A percentile compares a stretch with the other conserved stretches of the same genome.
These are phyloP conservation scores for Caerostris extrusa DNA, from an alignment of 1,140 invertebrate species.

Conservation along the genomic window DNA sequence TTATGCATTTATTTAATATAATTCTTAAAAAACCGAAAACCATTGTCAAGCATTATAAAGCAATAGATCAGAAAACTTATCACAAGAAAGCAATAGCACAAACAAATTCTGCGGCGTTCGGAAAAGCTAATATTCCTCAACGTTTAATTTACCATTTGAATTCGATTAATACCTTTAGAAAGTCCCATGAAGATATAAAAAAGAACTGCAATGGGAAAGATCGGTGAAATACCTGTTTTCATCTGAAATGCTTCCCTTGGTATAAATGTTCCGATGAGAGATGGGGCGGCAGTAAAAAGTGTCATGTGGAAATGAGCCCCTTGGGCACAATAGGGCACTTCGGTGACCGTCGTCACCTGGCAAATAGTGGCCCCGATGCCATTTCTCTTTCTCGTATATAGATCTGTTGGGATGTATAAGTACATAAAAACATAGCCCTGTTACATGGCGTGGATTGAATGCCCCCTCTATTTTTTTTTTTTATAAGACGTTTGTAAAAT, in stretches of 20 bases:
- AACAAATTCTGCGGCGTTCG: neutral
- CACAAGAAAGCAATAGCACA: neutral
- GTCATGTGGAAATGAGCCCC: slow-evolving; percentile 60
- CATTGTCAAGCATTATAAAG: neutral
- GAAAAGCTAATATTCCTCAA: too few relatives aligned
- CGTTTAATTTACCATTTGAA: neutral
- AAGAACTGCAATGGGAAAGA: neutral
- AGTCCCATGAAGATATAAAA: neutral
- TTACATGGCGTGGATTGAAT: neutral
- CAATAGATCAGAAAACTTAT: neutral
- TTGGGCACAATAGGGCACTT: slow-evolving; percentile 52
- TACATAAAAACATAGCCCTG: slow-evolving; percentile 21
- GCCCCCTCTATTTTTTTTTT: neutral
- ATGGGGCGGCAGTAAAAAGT: slow-evolving; percentile 35
- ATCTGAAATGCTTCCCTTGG: slow-evolving; percentile 33
- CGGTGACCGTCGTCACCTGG: slow-evolving; percentile 59
- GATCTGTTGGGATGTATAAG: slow-evolving; percentile 6
- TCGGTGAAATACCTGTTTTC: neutral
- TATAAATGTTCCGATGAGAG: slow-evolving; percentile 42
- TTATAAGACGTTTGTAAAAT: too few relatives aligned
- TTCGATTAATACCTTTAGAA: neutral
- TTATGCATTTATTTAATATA: too few relatives aligned
- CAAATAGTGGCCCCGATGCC: slow-evolving; percentile 21
- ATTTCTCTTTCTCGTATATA: slow-evolving; percentile 44
- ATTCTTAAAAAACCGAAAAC: neutral